These are phyloP conservation scores for Vultur gryphus DNA, from an alignment of 2,797 vertebrate genomes.

Conservation along the genomic window DNA sequence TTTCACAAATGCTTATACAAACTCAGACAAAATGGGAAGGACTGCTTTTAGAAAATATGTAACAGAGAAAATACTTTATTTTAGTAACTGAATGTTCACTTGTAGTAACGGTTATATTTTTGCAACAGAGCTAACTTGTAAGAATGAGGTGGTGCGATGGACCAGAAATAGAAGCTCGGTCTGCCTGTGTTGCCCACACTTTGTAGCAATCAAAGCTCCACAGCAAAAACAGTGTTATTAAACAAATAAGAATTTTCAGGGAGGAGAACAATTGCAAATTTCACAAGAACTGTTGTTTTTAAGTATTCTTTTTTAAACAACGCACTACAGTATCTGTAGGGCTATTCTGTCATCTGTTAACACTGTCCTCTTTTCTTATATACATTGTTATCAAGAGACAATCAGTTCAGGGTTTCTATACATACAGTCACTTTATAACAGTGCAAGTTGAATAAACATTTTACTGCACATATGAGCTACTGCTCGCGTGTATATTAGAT, in stretches of 20 bases:
- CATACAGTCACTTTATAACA: neutral
- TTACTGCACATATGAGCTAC: neutral
- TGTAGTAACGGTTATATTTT: neutral
- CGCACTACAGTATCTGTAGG: neutral
- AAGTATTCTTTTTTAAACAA: neutral
- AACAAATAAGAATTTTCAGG: neutral
- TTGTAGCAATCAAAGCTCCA: neutral
- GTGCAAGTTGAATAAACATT: neutral
- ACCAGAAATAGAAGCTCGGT: neutral
- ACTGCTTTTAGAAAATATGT: neutral
- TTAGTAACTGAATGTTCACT: neutral
- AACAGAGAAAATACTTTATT: neutral
- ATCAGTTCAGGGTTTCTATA: neutral
- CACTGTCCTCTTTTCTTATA: neutral
- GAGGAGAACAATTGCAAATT: neutral
- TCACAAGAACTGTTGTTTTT: neutral
- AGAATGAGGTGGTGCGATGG: neutral
- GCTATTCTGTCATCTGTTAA: neutral
- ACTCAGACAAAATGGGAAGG: neutral
- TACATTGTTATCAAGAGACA: neutral
- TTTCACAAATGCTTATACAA: neutral
- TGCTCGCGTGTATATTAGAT: neutral
- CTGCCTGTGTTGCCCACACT: neutral
- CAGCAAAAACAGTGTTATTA: neutral
- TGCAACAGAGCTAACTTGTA: neutral